Conservation (phyloP, 2,888 invertebrate species). For the Aelia acuminata region DNA sequence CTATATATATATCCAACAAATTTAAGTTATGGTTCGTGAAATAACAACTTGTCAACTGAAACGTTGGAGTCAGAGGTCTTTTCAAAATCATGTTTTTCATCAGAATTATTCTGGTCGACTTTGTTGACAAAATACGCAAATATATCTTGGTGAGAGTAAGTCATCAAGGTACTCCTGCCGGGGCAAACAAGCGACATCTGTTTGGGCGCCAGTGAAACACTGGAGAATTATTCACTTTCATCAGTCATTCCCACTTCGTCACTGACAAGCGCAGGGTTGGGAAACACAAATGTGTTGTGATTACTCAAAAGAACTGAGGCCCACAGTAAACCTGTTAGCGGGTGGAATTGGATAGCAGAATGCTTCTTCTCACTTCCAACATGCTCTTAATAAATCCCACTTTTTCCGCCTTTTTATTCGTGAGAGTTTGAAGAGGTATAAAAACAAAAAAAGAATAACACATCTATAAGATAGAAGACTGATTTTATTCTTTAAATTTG, state of each 20-base stretch:
- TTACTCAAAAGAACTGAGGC: not conserved
- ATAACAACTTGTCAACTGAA: no score
- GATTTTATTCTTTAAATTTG: no score
- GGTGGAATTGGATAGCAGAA: not conserved
- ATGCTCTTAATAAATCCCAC: not conserved
- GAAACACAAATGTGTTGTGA: constrained; percentile 30
- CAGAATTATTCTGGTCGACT: not conserved
- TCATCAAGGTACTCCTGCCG: not conserved
- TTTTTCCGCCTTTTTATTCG: not conserved
- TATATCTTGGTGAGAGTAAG: not conserved
- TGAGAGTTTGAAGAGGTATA: not conserved
- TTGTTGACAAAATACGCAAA: not conserved
- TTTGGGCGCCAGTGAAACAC: not conserved
- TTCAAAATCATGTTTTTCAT: not conserved
- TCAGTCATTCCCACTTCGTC: constrained; percentile 18
- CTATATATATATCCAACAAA: no score
- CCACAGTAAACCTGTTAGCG: not conserved
- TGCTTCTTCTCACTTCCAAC: not conserved
- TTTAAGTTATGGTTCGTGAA: no score
- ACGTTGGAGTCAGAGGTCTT: no score
- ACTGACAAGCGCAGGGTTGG: not conserved
- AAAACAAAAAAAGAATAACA: not conserved
- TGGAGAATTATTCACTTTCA: constrained; percentile 41
- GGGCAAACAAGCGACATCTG: not conserved
- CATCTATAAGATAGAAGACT: no score